Evolutionary conservation across 2,797 vertebrate species (phyloP).

Genomic region (Harpagifer antarcticus): DNA sequence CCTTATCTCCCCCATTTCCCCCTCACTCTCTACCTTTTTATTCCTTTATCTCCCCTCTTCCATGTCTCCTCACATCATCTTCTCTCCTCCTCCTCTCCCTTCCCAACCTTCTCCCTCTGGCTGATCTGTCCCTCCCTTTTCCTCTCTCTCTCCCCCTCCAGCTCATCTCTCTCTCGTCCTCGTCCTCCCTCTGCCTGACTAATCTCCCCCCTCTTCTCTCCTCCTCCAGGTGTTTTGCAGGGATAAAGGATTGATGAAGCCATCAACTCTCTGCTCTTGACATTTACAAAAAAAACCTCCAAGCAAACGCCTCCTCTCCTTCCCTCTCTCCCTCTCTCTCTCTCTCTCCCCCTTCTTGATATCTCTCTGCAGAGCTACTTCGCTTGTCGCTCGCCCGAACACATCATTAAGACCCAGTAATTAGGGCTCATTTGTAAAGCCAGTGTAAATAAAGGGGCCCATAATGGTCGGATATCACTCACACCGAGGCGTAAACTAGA

Average conservation of each 20-base stretch:
- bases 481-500: slow-evolving; percentile 61
- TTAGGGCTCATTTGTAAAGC: slow-evolving; percentile 87
- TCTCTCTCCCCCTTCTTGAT: slow-evolving; percentile 63
- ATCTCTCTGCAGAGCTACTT: slow-evolving; percentile 68
- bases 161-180: background rate
- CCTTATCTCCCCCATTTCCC: no score
- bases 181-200: slow-evolving; percentile 71
- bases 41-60: background rate
- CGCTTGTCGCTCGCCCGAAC: slow-evolving; percentile 70
- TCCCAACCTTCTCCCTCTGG: background rate
- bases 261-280: slow-evolving; percentile 87
- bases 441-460: slow-evolving; percentile 81
- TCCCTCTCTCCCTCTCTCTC: slow-evolving; percentile 9
- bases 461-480: slow-evolving; percentile 80
- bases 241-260: slow-evolving; percentile 91
- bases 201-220: slow-evolving; percentile 88
- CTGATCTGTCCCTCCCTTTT: slow-evolving; percentile 5
- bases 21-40: no score
- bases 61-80: background rate
- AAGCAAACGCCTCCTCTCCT: slow-evolving; percentile 74
- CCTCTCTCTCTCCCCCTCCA: background rate
- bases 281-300: slow-evolving; percentile 87
- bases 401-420: slow-evolving; percentile 86
- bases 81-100: no score
- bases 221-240: slow-evolving; percentile 85